Base-by-base conservation (phyloP, 2,888 invertebrate species). In the Acronicta psi region DNA sequence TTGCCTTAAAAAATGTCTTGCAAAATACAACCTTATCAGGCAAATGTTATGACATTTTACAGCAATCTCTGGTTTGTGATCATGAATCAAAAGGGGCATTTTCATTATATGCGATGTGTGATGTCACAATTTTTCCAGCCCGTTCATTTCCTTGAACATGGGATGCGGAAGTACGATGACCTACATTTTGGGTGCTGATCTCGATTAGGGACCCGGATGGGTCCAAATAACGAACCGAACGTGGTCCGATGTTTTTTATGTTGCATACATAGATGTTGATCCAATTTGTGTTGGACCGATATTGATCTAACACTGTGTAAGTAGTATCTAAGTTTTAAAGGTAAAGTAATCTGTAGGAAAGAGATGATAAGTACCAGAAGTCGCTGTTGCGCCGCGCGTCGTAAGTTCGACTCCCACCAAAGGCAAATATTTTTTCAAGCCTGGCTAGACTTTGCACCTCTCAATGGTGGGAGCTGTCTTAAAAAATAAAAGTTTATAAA, bases 111-210 rank as follows among this genome's bases (percentile, higher is more conserved):
- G 62, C 58, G 38, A 51, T 51, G 47, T 60, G 68, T 69, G 56
- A 47, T 45, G 58, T 40, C 60, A 65, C 49, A 56, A 50, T 69
- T 69, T 64, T 75, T 62, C 58, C 56, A 58, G 44, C 23, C 47
- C 65, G 53, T 50, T 65, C 64, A 75, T 72, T 75, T 75, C 59
- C 50, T 56, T 60, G 46, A 56, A 61, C 50, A 64, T 61, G 55
- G 47, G 59, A 51, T 46, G 40, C 34, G 60, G 58, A 54, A 63
- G 57, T 52, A 59, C 50, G 44, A 58, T 75, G 65, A 65, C 76
- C 73, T 60, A 69, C 46, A 69, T 75, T 64, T 40, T 58, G 54
- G 54, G 49, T 54, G 54, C 43, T 43, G 49, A 75, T 58, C 59
- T 57, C 59, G 72, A 59, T 68, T 68, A 68, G 14, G 54, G 43